phyloP scores from a whole-genome alignment of 2,113 vertebrate genomes.

The Prionailurus viverrinus region DNA sequence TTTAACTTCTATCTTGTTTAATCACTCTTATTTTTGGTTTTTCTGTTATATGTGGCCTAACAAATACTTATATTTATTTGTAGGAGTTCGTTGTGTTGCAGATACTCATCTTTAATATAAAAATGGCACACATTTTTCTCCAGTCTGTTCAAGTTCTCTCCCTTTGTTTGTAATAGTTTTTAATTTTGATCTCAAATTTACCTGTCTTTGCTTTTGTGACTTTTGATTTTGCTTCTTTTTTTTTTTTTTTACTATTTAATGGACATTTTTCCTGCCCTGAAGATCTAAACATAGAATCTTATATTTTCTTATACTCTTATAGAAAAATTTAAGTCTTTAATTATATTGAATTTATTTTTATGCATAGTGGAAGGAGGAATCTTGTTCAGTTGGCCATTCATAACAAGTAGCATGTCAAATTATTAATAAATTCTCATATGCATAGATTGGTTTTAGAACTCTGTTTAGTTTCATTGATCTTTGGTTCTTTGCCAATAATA shows the following conservation, averaged over 20 bases:
- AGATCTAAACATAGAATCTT: slow-evolving; percentile 35
- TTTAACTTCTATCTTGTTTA: slow-evolving; percentile 5
- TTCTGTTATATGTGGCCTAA: neutral
- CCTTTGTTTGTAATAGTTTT: slow-evolving; percentile 21
- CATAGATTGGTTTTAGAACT: slow-evolving; percentile 18
- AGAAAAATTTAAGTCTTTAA: neutral
- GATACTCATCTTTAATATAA: slow-evolving; percentile 41
- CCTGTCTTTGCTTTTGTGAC: neutral
- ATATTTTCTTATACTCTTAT: slow-evolving; percentile 8
- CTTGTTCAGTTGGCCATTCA: neutral
- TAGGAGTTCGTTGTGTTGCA: neutral
- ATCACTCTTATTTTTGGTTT: neutral
- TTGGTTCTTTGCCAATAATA: slow-evolving; percentile 44
- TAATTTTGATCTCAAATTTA: slow-evolving; percentile 3
- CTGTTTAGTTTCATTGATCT: neutral
- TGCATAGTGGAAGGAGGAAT: neutral
- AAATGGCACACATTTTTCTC: neutral
- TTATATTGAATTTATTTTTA: slow-evolving; percentile 44
- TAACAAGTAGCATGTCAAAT: neutral
- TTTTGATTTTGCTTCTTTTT: slow-evolving; percentile 35
- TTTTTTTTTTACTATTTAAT: slow-evolving; percentile 5
- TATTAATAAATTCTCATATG: neutral
- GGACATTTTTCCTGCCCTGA: neutral
- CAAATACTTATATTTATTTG: slow-evolving; percentile 14
- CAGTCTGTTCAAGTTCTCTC: neutral